Evolutionary conservation across 2,797 vertebrate genomes (phyloP).

Genomic region (Diplodus puntazzo): DNA sequence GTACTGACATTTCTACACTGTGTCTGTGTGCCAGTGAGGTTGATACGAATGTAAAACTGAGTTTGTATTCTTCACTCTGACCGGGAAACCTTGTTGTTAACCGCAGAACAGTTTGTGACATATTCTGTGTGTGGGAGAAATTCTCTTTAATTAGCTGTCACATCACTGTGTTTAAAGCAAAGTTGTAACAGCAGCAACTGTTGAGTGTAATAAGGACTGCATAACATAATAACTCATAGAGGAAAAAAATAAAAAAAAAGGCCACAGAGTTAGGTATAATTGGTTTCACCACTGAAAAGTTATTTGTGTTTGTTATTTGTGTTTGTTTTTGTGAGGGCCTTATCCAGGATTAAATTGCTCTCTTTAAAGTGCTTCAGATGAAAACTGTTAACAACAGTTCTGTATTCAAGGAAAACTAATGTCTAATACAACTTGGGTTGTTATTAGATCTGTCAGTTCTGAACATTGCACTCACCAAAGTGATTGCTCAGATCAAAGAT

Average conservation of each 20-base stretch:
- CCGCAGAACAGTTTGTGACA: neutral
- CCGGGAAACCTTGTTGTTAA: constrained; percentile 1
- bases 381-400: no score
- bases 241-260: neutral
- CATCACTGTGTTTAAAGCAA: neutral
- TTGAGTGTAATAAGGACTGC: neutral
- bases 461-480: no score
- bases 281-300: constrained; percentile 1
- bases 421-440: neutral
- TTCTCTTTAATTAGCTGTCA: constrained; percentile 25
- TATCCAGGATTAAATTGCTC: neutral
- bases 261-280: neutral
- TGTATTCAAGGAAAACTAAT: neutral
- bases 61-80: constrained; percentile 4
- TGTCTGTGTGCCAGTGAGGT: neutral
- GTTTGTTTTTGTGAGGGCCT: neutral
- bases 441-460: no score
- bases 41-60: neutral
- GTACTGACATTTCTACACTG: neutral
- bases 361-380: no score
- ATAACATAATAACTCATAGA: neutral
- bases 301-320: no score
- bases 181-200: neutral
- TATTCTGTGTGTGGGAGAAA: neutral
- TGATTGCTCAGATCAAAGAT: no score